Conservation (phyloP, 2,113 vertebrate species). For the Lethenteron camtschaticum region DNA sequence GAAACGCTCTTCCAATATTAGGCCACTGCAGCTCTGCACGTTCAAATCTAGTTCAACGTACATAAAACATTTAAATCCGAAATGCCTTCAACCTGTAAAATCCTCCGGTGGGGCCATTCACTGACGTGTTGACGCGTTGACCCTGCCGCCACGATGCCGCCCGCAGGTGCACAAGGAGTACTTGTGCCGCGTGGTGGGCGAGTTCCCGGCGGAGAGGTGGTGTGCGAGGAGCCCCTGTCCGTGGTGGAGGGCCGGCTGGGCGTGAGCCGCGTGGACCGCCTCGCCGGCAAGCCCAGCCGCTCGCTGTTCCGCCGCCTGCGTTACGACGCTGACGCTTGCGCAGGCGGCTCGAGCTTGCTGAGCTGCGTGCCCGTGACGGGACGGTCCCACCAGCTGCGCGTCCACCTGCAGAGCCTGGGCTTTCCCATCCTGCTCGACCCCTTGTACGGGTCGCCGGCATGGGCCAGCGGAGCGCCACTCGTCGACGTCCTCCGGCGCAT, state of each 20-base stretch:
- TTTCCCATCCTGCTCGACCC: slow-evolving; percentile 78
- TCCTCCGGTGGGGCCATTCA: background rate
- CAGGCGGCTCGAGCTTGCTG: slow-evolving; percentile 50
- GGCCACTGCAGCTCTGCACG: too few relatives aligned
- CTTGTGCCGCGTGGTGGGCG: slow-evolving; percentile 60
- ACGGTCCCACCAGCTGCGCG: slow-evolving; percentile 85
- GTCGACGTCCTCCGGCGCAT: slow-evolving; percentile 34
- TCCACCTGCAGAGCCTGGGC: slow-evolving; percentile 76
- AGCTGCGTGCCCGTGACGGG: slow-evolving; percentile 56
- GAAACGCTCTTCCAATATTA: too few relatives aligned
- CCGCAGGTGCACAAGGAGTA: slow-evolving; percentile 80
- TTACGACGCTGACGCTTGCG: slow-evolving; percentile 24
- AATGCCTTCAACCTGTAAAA: too few relatives aligned
- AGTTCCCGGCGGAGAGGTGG: slow-evolving; percentile 48
- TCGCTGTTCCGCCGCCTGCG: slow-evolving; percentile 64
- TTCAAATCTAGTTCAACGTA: too few relatives aligned
- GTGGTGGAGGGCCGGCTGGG: slow-evolving; percentile 26
- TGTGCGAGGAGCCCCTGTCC: slow-evolving; percentile 68
- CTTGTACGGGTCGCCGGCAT: slow-evolving; percentile 61
- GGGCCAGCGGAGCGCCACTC: slow-evolving; percentile 38
- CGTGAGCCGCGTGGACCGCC: slow-evolving; percentile 60
- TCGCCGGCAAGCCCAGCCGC: slow-evolving; percentile 48
- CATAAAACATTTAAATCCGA: too few relatives aligned
- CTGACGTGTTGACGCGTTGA: too few relatives aligned
- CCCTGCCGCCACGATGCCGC: too few relatives aligned